Base-by-base conservation (phyloP, 2,113 vertebrate species). In the Phalacrocorax brasilianus region DNA sequence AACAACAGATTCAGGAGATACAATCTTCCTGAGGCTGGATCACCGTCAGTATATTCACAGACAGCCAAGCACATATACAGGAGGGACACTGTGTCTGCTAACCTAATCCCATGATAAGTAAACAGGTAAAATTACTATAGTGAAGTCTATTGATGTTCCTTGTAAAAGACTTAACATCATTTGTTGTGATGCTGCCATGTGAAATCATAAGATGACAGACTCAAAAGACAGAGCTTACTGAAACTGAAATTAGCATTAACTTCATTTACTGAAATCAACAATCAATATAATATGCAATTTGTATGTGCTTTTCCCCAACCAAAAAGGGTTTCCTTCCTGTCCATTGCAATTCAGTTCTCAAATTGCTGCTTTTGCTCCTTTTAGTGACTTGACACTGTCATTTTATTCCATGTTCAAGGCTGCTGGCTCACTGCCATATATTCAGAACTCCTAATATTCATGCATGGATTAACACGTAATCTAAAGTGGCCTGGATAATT, bases 341-440 rank as follows among this genome's bases (percentile, higher is more conserved):
- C 93, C 95, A 59, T 89, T 90, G 61, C 45, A 89, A 90, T 93
- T 96, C 65, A 91, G 58, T 93, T 92, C 93, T 96, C 55, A 55
- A 88, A 87, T 58, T 87, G 95, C 78, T 91, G 52, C 44, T 52
- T 77, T 40, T 80, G 55, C 70, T 92, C 67, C 79, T 95, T 82
- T 89, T 63, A 83, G 52, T 83, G 44, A 94, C 74, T 89, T 88
- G 58, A 77, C 0, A 0, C 40, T 91, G 75, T 91, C 70, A 94
- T 73, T 94, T 89, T 97, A 86, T 95, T 96, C 68, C 63, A 87
- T 65, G 85, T 93, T 97, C 81, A 97, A 96, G 74, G 78, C 80
- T 93, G 15, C 44, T 96, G 91, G 81, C 95, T 97, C 85, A 89
- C 78, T 81, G 88, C 84, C 89, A 44, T 32, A 45, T n/a, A 67